Conservation (phyloP, 1,140 invertebrate genomes). For the Brachionus asplanchnoidis region DNA sequence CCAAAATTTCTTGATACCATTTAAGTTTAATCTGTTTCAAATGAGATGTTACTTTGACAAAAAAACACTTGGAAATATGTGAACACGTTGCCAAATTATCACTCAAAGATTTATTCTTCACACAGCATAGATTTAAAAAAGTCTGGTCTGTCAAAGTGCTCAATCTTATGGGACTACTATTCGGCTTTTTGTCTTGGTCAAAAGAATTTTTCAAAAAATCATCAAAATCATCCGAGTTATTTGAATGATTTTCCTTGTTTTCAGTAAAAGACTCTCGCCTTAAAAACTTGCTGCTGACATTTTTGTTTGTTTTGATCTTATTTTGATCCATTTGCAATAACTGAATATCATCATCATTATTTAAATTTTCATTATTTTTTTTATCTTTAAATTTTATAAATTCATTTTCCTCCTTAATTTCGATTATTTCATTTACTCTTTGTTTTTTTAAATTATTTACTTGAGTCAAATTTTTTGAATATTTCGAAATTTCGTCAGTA, state of each 20-base stretch:
- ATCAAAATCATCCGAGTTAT: background rate
- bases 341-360: background rate
- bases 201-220: background rate
- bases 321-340: background rate
- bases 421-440: background rate
- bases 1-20: conserved; percentile 24
- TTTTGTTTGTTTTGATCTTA: background rate
- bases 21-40: background rate
- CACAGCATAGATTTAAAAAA: conserved; percentile 3
- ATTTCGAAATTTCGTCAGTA: background rate
- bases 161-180: background rate
- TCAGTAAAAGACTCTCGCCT: background rate
- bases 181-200: background rate
- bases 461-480: background rate
- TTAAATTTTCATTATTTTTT: background rate
- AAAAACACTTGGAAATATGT: background rate
- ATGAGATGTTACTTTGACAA: background rate
- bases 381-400: background rate
- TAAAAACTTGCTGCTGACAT: too few relatives aligned
- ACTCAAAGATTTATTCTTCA: background rate
- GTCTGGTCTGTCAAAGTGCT: background rate
- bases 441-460: background rate
- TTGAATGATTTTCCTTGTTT: background rate
- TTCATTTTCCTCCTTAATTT: background rate
- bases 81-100: background rate